These are phyloP conservation scores for Pomacea maculata DNA, from an alignment of 1,140 invertebrate species.

Conservation along the genomic window DNA sequence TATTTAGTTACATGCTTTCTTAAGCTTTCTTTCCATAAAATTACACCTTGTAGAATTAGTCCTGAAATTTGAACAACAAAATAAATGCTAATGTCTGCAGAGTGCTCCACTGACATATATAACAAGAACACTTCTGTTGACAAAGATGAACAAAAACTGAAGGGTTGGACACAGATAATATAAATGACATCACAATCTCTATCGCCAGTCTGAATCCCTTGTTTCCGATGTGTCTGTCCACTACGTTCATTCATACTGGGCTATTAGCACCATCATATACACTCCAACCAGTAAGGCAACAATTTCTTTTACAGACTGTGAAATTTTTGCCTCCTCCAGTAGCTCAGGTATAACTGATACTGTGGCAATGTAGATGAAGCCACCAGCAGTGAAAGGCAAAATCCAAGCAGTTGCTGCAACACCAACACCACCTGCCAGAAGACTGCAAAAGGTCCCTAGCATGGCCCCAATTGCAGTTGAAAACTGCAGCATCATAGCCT, in stretches of 20 bases:
- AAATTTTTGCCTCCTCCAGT: slow-evolving; percentile 80
- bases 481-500: slow-evolving; percentile 92
- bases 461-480: slow-evolving; percentile 94
- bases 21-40: too few species aligned
- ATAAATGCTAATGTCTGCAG: too few species aligned
- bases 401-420: slow-evolving; percentile 84
- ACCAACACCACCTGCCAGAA: slow-evolving; percentile 75
- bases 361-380: slow-evolving; percentile 98
- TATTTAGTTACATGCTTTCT: too few species aligned
- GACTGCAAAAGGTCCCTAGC: slow-evolving; percentile 86
- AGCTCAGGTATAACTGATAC: slow-evolving; percentile 94
- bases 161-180: too few species aligned
- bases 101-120: too few species aligned
- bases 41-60: too few species aligned
- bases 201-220: too few species aligned
- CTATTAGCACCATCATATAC: slow-evolving; percentile 92
- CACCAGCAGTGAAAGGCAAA: slow-evolving; percentile 95
- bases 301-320: slow-evolving; percentile 88
- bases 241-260: slow-evolving; percentile 77
- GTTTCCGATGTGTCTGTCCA: background rate
- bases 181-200: too few species aligned
- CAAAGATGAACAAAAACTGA: too few species aligned
- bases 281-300: slow-evolving; percentile 83
- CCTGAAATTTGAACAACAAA: too few species aligned
- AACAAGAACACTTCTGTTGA: too few species aligned